phyloP scores from a whole-genome alignment of 2,888 invertebrate genomes.

The Amphipyra tragopoginis region DNA sequence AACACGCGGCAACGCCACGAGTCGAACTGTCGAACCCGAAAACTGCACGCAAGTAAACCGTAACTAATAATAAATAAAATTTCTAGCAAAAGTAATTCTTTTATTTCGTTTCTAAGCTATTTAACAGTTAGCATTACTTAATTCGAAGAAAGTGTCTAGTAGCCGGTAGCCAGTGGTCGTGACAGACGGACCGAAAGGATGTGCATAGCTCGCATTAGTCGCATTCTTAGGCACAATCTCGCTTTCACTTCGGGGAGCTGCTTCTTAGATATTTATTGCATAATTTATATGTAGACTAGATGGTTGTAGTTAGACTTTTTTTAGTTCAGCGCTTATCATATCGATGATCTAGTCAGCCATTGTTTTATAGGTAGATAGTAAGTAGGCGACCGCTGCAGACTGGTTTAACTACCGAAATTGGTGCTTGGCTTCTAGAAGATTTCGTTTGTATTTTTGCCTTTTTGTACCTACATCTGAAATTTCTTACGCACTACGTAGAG shows the following conservation, averaged over 20 bases:
- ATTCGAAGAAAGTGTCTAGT: conserved; percentile 47
- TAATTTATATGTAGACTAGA: conserved; percentile 61
- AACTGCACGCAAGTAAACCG: too few species aligned
- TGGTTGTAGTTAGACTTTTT: conserved; percentile 23
- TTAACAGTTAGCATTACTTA: conserved; percentile 14
- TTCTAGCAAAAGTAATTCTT: too few species aligned
- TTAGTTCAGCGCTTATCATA: conserved; percentile 23
- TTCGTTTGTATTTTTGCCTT: background rate
- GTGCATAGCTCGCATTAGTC: conserved; percentile 62
- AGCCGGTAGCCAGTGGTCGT: conserved; percentile 47
- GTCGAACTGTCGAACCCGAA: too few species aligned
- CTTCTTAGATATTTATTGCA: conserved; percentile 63
- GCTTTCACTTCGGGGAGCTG: conserved; percentile 64
- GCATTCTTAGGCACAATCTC: conserved; percentile 59
- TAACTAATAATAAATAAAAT: too few species aligned
- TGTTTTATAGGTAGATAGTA: conserved; percentile 10
- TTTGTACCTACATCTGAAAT: too few species aligned
- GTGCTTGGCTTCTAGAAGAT: background rate
- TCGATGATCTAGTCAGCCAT: conserved; percentile 29
- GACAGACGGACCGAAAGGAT: conserved; percentile 64
- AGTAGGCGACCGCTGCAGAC: background rate
- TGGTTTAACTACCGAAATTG: background rate
- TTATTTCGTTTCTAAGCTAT: background rate
- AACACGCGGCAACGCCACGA: too few species aligned
- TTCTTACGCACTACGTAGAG: too few species aligned